phyloP scores from a whole-genome alignment of 2,113 vertebrate genomes.

The Buteo buteo region DNA sequence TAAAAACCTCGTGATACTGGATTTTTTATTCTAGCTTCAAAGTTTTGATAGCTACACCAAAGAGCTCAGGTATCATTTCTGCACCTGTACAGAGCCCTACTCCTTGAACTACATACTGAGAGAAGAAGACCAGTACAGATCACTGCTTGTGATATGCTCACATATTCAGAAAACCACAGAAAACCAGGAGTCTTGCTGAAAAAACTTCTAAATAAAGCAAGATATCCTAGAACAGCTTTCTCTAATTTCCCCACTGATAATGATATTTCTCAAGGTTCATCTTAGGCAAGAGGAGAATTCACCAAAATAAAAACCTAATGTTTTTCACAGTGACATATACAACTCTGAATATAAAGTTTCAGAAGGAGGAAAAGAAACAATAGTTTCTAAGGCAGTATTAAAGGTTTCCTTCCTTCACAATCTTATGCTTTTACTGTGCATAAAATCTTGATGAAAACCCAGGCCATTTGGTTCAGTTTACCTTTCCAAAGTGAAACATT shows the following conservation, averaged over 20 bases:
- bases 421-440: neutral
- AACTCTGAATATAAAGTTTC: neutral
- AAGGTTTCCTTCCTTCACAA: neutral
- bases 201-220: neutral
- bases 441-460: neutral
- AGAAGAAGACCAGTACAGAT: neutral
- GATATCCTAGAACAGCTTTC: neutral
- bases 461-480: neutral
- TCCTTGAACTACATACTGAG: neutral
- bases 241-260: too few relatives aligned
- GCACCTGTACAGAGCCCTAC: neutral
- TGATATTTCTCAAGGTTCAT: neutral
- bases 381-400: neutral
- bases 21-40: neutral
- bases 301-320: neutral
- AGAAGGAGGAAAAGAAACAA: neutral
- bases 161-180: neutral
- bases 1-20: neutral
- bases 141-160: accelerated
- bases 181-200: neutral
- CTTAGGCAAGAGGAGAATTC: neutral
- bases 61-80: neutral
- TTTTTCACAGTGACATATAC: neutral
- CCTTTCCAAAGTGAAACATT: neutral
- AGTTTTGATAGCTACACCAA: neutral